Evolutionary conservation across 2,888 invertebrate species (phyloP), one percentile per base, ranked within the genome.

Genomic region (Bursaphelenchus okinawaensis): DNA sequence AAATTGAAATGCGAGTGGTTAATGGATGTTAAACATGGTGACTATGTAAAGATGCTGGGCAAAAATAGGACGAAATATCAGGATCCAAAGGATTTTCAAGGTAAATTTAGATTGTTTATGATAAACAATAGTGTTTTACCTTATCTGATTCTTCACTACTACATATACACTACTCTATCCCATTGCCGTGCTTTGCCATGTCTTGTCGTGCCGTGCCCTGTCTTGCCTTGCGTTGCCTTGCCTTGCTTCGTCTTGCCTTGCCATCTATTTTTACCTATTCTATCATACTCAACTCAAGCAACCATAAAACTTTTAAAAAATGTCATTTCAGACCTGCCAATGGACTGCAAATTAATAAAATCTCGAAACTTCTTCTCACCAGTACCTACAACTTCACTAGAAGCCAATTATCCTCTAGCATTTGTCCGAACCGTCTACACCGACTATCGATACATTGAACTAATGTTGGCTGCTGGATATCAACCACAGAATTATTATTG

Each of bases 321-420:
- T n/a, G n/a, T n/a, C n/a, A n/a, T 40, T 40, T 40, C 40, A 40
- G 40, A n/a, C n/a, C 40, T 60, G n/a, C 62, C 52, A 4, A 27
- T 62, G 61, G 63, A 63, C 61, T 60, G 61, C 22, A 7, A 12
- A n/a, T 57, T 20, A 12, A 60, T 60, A 22, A 60, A 63, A 54
- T 1, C 20, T 20, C 52, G 61, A n/a, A 16, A 63, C 20, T 59
- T 12, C 19, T 60, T 62, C 7, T 1, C 62, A 1, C 9, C 20
- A n/a, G 56, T 26, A n/a, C 61, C 61, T 16, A 54, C 24, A 9
- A 56, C 62, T 7, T 16, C 12, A 63, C 62, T n/a, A 62, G 61
- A 60, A 22, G 61, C 61, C 20, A 19, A 31, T 61, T 60, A 61
- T 22, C 61, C 61, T 20, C 16, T 60, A 4, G 61, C 61, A 16